These are phyloP conservation scores for Agraylea sexmaculata DNA, from an alignment of 1,140 invertebrate genomes.

Conservation along the genomic window DNA sequence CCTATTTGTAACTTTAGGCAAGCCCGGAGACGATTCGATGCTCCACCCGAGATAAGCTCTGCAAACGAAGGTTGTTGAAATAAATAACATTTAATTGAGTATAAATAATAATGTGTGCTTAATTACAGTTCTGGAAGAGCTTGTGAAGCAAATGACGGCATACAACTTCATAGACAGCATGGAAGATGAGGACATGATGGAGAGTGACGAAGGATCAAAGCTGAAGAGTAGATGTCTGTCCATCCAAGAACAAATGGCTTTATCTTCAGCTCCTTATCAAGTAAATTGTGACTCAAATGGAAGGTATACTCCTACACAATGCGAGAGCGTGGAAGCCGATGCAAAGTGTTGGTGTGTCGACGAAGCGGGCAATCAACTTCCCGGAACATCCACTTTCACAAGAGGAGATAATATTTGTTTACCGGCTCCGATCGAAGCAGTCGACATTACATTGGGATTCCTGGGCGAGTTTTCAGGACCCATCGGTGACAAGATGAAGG, in stretches of 20 bases:
- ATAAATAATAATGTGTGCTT: not conserved
- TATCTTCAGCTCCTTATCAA: conserved; percentile 35
- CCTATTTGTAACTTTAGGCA: conserved; percentile 65
- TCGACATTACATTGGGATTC: conserved; percentile 49
- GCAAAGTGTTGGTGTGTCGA: conserved; percentile 77
- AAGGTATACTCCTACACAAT: conserved; percentile 62
- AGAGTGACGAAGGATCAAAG: conserved; percentile 29
- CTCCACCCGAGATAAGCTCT: conserved; percentile 2
- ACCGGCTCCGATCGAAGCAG: conserved; percentile 45
- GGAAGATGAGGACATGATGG: conserved; percentile 31
- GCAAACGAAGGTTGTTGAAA: conserved; percentile 22
- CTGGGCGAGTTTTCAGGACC: conserved; percentile 41
- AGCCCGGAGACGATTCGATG: conserved; percentile 40
- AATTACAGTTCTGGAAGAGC: conserved; percentile 47
- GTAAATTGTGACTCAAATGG: conserved; percentile 53
- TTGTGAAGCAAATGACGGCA: conserved; percentile 50
- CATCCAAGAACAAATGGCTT: conserved; percentile 12
- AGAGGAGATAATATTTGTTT: conserved; percentile 47
- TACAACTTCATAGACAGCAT: conserved; percentile 39
- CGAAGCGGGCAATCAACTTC: conserved; percentile 66
- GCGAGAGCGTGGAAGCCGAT: conserved; percentile 35
- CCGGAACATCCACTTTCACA: conserved; percentile 49
- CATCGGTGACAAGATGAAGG: conserved; percentile 30
- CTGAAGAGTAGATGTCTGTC: conserved; percentile 17
- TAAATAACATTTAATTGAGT: conserved; percentile 2